Evolutionary conservation across 2,113 vertebrate species (phyloP).

Genomic region (Solenodon paradoxus): DNA sequence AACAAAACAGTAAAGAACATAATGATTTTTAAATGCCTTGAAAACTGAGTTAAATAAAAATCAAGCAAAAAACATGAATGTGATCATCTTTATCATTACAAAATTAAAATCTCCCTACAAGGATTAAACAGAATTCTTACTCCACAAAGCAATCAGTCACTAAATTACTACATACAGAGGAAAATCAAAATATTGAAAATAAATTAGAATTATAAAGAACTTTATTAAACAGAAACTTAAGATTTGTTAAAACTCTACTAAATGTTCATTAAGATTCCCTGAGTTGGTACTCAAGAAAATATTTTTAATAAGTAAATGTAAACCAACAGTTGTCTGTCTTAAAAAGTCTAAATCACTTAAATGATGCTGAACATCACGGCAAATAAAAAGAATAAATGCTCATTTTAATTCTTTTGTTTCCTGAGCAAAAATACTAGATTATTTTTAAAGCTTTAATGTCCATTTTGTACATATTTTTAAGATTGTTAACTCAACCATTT

Average conservation of each 20-base stretch:
- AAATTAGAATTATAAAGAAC: conserved; percentile 6
- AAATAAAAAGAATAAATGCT: neutral
- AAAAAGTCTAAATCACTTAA: neutral
- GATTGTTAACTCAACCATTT: conserved; percentile 8
- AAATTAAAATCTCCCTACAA: conserved; percentile 21
- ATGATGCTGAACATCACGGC: neutral
- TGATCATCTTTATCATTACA: neutral
- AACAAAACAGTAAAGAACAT: conserved; percentile 26
- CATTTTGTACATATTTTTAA: neutral
- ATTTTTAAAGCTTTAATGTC: neutral
- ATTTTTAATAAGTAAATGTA: neutral
- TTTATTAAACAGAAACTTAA: neutral
- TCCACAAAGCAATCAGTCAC: conserved; percentile 14
- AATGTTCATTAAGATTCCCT: neutral
- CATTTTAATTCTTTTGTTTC: neutral
- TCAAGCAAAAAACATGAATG: conserved; percentile 33
- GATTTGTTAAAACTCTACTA: neutral
- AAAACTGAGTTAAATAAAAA: conserved; percentile 37
- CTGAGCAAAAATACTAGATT: neutral
- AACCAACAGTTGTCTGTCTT: neutral
- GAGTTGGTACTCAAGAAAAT: neutral
- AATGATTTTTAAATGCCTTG: neutral
- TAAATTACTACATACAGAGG: neutral
- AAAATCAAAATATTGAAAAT: conserved; percentile 46
- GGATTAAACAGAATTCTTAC: neutral